These are phyloP conservation scores for Colletes latitarsis DNA, from an alignment of 1,140 invertebrate genomes.

Conservation along the genomic window DNA sequence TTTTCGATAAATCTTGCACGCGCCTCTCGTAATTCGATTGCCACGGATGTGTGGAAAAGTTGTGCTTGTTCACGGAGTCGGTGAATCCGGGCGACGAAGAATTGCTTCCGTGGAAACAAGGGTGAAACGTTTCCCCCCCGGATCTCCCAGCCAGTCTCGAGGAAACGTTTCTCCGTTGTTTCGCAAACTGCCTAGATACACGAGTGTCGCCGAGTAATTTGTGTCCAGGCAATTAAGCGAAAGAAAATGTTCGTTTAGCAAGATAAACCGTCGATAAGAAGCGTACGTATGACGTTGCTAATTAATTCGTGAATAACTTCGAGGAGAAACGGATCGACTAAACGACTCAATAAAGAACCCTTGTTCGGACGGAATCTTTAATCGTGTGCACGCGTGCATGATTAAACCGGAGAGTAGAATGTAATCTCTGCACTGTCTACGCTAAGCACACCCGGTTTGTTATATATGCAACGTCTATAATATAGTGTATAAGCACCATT, in stretches of 20 bases:
- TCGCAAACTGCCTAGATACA: not conserved
- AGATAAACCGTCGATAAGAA: not conserved
- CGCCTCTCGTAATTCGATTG: conserved; percentile 9
- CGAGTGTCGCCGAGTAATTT: not conserved
- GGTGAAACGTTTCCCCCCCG: not conserved
- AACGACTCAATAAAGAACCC: not conserved
- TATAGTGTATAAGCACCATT: conserved; percentile 8
- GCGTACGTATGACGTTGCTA: not conserved
- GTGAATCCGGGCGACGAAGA: not conserved
- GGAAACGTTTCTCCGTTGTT: conserved; percentile 4
- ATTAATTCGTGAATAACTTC: not conserved
- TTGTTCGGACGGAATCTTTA: not conserved
- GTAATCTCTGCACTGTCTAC: conserved; percentile 17
- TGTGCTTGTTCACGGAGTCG: not conserved
- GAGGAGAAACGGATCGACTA: not conserved
- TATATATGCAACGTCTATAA: conserved; percentile 8
- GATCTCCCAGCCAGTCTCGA: not conserved
- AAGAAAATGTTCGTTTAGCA: not conserved
- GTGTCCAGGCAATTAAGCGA: not conserved
- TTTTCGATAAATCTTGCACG: conserved; percentile 23
- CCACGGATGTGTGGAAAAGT: not conserved
- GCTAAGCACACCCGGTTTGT: not conserved
- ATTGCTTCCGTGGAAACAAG: not conserved
- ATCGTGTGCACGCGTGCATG: not conserved
- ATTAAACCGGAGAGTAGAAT: conserved; percentile 7